phyloP scores from a whole-genome alignment of 1,140 invertebrate species.

The Wiebesia pumilae region DNA sequence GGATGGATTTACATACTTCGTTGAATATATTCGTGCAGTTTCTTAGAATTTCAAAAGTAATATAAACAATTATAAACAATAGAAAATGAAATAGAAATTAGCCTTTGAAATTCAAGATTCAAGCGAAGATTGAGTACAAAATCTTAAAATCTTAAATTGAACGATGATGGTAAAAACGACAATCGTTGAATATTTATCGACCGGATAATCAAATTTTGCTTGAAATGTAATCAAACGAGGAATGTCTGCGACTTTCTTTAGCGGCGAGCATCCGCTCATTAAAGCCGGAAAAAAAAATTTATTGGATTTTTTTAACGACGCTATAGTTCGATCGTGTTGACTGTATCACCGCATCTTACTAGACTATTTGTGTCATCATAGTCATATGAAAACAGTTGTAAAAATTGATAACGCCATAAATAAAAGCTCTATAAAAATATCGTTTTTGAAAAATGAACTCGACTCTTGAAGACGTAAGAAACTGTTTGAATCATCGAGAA shows the following conservation, averaged over 20 bases:
- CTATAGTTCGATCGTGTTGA: neutral
- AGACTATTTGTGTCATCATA: neutral
- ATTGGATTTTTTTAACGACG: neutral
- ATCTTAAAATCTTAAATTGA: too few species aligned
- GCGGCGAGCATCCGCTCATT: neutral
- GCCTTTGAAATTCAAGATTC: too few species aligned
- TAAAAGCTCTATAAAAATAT: neutral
- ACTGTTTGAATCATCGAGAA: too few species aligned
- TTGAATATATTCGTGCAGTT: too few species aligned
- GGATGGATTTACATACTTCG: too few species aligned
- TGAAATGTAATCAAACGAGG: neutral
- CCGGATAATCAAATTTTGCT: neutral
- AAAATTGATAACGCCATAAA: constrained; percentile 2
- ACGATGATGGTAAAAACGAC: too few species aligned
- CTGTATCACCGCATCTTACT: neutral
- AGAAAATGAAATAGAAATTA: too few species aligned
- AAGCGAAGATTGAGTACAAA: too few species aligned
- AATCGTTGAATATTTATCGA: neutral
- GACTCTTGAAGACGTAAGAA: too few species aligned
- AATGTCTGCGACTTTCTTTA: neutral
- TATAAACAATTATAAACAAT: too few species aligned
- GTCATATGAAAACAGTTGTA: neutral
- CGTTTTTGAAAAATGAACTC: too few species aligned
- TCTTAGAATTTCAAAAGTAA: too few species aligned
- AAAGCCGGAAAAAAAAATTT: neutral